Evolutionary conservation across 2,797 vertebrate genomes (phyloP), one percentile per base, ranked within the genome.

Genomic region (Coreius guichenoti): DNA sequence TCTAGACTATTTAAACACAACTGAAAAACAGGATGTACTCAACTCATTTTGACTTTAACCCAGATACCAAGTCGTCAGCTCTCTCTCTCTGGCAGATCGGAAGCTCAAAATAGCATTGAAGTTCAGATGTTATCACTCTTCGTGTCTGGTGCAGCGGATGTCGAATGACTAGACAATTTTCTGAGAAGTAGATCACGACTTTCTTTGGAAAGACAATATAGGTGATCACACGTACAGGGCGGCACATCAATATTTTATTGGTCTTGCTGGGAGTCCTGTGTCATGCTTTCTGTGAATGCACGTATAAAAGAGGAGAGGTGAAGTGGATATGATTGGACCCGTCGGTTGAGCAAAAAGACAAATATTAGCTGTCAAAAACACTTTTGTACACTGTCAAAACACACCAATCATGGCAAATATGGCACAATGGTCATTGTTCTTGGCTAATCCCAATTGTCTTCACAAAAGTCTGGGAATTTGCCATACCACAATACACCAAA

Each of bases 371-470:
- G 51, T 69, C 49, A 78, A 31, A 79, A 79, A 67, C 82, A 68
- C 31, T 49, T 84, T 74, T 14, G 63, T 75, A 49, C 29, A 54
- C 13, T 51, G 72, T 49, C 43, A 83, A 68, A 65, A 26, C 54
- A 79, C 76, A 79, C 31, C 76, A 63, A 43, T 39, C 65, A 68
- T 1, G 29, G 11, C 51, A 58, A 61, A 54, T n/a, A n/a, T 19
- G 72, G 45, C 72, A 83, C 23, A 83, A 83, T 83, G 21, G 31
- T 83, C 81, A 65, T 67, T 83, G 43, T 67, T 76, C 45, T 83
- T 4, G 0, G 29, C 29, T 65, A 75, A 75, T 47, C 61, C 56
- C 5, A 36, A 75, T 67, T 45, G 51, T 74, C 58, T 79, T 31
- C 58, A 65, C 80, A 75, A 76, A 61, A 9, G 31, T 63, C 45